Evolutionary conservation across 1,140 invertebrate species (phyloP).

Genomic region (Atta texana): DNA sequence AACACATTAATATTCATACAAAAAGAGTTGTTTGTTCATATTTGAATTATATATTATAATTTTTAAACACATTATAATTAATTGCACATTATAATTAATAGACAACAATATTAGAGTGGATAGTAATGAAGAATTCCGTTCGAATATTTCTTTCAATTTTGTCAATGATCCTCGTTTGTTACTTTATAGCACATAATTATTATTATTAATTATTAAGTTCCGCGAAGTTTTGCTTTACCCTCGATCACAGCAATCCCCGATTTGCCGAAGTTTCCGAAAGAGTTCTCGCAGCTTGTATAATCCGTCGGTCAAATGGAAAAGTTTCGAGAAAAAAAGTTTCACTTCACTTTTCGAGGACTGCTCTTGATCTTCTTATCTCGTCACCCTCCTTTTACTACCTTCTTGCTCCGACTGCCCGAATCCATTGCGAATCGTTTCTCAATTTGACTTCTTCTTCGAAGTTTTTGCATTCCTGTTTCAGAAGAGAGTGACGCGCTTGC

Average conservation of each 20-base stretch:
- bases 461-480: conserved; percentile 52
- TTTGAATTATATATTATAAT: background rate
- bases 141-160: background rate
- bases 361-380: conserved; percentile 53
- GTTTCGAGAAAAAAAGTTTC: conserved; percentile 75
- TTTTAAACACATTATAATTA: background rate
- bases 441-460: conserved; percentile 53
- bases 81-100: background rate
- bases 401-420: background rate
- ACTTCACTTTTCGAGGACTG: conserved; percentile 70
- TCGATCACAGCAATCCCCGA: conserved; percentile 6
- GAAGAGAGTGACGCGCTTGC: background rate
- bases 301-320: conserved; percentile 77
- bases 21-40: too few species aligned
- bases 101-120: background rate
- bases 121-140: background rate
- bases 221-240: conserved; percentile 24
- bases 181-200: conserved; percentile 3
- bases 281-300: conserved; percentile 66
- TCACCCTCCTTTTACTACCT: background rate
- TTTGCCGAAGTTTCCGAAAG: conserved; percentile 47
- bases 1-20: too few species aligned
- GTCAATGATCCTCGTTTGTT: background rate
- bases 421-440: conserved; percentile 43
- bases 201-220: conserved; percentile 43